Evolutionary conservation across 1,140 invertebrate genomes (phyloP).

Genomic region (Caenorhabditis briggsae): DNA sequence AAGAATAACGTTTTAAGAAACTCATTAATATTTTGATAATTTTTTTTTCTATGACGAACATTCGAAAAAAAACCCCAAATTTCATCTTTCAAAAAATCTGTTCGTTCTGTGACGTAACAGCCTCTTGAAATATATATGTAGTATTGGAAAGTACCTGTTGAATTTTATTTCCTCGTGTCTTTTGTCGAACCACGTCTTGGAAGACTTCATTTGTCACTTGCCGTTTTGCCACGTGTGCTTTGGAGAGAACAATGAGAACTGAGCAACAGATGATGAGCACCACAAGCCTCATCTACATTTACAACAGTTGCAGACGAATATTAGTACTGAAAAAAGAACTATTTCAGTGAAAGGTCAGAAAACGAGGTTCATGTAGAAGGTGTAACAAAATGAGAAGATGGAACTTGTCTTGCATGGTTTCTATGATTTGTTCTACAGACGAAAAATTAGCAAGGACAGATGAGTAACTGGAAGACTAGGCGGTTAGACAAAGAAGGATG

Average conservation of each 20-base stretch:
- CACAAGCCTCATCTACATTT: slow-evolving; percentile 51
- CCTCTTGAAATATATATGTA: background rate
- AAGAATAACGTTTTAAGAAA: too few species aligned
- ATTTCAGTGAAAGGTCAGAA: background rate
- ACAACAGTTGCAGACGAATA: slow-evolving; percentile 28
- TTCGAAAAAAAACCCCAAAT: too few species aligned
- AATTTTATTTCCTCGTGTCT: slow-evolving; percentile 55
- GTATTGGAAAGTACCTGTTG: slow-evolving; percentile 24
- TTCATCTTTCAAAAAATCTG: background rate
- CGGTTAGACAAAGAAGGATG: background rate
- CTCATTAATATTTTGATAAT: too few species aligned
- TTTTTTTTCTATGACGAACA: too few species aligned
- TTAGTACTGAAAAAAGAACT: background rate
- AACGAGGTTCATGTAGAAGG: background rate
- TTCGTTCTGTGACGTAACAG: background rate
- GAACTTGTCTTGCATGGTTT: slow-evolving; percentile 16
- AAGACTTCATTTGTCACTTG: background rate
- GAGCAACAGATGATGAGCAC: slow-evolving; percentile 20
- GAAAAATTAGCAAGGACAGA: background rate
- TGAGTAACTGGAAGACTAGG: too few species aligned
- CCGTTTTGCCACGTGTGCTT: slow-evolving; percentile 10
- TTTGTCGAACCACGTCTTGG: slow-evolving; percentile 53
- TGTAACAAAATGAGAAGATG: background rate
- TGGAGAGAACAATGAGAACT: slow-evolving; percentile 6
- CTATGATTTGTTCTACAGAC: background rate